These are phyloP conservation scores for Acrocephalus kingi DNA, from an alignment of 2,113 vertebrate species.

Conservation along the genomic window DNA sequence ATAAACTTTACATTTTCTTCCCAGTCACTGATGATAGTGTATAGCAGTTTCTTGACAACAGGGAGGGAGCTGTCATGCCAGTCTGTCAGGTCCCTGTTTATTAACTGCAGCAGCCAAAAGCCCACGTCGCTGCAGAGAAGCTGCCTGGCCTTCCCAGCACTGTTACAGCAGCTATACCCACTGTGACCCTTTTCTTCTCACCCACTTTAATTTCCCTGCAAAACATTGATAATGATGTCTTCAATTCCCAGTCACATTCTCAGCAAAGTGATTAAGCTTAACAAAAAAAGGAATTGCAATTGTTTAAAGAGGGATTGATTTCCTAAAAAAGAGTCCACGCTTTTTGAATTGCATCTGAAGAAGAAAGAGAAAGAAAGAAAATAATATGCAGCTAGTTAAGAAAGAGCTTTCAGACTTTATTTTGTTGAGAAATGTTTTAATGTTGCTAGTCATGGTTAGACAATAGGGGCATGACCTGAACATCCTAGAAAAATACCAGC, in stretches of 20 bases:
- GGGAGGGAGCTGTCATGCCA: not conserved
- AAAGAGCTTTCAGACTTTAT: not conserved
- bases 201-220: not conserved
- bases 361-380: not conserved
- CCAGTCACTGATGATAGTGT: not conserved
- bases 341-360: not conserved
- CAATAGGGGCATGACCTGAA: slow-evolving; percentile 54
- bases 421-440: slow-evolving; percentile 29
- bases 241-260: not conserved
- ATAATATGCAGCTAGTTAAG: slow-evolving; percentile 2
- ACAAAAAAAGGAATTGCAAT: not conserved
- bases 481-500: slow-evolving; percentile 46
- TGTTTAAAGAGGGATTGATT: not conserved
- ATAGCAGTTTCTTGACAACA: not conserved
- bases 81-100: not conserved
- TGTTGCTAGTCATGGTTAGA: slow-evolving; percentile 31
- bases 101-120: not conserved
- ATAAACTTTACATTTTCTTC: not conserved
- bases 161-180: not conserved
- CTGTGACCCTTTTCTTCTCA: not conserved
- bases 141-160: not conserved
- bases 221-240: not conserved
- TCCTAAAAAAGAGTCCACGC: not conserved
- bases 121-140: not conserved
- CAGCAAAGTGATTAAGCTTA: not conserved